A percentile compares a stretch with the other conserved stretches of the same genome.
phyloP scores from a whole-genome alignment of 2,797 vertebrate species.

The Sciurus carolinensis region DNA sequence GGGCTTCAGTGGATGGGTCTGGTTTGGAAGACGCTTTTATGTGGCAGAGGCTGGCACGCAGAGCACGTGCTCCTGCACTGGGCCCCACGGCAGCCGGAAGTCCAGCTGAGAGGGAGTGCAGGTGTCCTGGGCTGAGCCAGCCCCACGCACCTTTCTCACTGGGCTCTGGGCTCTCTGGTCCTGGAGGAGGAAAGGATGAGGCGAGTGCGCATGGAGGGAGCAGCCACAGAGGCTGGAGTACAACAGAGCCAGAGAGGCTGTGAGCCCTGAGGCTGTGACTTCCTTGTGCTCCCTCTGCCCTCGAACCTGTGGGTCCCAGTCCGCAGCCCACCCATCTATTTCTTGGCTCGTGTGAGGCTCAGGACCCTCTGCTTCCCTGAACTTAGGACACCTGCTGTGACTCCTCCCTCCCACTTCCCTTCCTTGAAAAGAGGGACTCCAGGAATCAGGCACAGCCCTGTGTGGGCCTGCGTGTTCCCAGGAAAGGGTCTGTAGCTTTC shows the following conservation, averaged over 20 bases:
- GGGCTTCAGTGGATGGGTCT: not conserved
- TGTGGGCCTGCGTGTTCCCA: not conserved
- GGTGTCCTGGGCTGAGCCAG: not conserved
- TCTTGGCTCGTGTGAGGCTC: not conserved
- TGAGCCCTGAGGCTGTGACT: not conserved
- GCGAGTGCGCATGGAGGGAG: not conserved
- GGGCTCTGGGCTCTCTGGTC: not conserved
- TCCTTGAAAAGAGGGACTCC: not conserved
- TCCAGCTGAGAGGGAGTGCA: not conserved
- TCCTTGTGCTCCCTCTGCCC: not conserved
- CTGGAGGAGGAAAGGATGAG: not conserved
- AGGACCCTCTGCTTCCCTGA: not conserved
- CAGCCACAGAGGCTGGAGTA: not conserved
- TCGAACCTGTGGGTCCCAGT: too few relatives aligned
- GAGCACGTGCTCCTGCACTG: accelerated
- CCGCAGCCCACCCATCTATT: not conserved
- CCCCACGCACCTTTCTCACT: not conserved
- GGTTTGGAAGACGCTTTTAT: not conserved
- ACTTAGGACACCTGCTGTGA: accelerated
- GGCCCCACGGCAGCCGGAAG: not conserved
- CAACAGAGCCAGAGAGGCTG: too few relatives aligned
- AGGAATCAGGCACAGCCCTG: not conserved
- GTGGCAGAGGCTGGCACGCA: not conserved
- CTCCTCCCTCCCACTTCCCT: not conserved
- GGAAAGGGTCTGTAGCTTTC: not conserved